Conservation (phyloP, 2,113 vertebrate species). For the Mungos mungo region DNA sequence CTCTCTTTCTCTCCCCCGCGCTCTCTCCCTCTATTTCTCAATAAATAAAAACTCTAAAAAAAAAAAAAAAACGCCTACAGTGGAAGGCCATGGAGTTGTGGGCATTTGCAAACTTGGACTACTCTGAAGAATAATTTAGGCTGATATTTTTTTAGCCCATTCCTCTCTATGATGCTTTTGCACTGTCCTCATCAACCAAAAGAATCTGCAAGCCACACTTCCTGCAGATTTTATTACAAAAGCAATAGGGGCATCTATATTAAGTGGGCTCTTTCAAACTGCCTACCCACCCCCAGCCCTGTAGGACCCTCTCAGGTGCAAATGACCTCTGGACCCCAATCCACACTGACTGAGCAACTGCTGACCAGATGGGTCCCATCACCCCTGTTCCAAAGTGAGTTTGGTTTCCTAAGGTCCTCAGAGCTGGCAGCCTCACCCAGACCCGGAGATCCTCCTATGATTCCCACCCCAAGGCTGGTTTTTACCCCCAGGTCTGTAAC, state of each 20-base stretch:
- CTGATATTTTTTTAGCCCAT: neutral
- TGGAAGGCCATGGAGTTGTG: neutral
- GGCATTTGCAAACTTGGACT: neutral
- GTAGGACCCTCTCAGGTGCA: neutral
- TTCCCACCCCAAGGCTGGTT: neutral
- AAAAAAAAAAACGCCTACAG: too few relatives aligned
- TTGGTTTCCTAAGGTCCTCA: neutral
- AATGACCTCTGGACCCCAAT: neutral
- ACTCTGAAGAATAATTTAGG: neutral
- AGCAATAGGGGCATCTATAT: neutral
- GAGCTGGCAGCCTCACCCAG: neutral
- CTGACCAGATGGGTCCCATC: rapidly evolving
- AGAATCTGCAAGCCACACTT: neutral
- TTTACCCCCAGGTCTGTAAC: neutral
- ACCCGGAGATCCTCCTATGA: neutral
- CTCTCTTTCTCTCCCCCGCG: too few relatives aligned
- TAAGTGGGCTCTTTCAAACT: neutral
- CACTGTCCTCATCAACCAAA: neutral
- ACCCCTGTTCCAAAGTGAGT: neutral
- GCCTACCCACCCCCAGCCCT: neutral
- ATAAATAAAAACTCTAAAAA: too few relatives aligned
- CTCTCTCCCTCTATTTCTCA: too few relatives aligned
- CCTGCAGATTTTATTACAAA: neutral
- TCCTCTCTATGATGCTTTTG: neutral
- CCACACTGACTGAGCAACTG: neutral